Percentiles rank a stretch among this genome's conserved stretches.
These are phyloP conservation scores for Taeniopygia guttata DNA, from an alignment of 2,797 vertebrate species.

Conservation along the genomic window DNA sequence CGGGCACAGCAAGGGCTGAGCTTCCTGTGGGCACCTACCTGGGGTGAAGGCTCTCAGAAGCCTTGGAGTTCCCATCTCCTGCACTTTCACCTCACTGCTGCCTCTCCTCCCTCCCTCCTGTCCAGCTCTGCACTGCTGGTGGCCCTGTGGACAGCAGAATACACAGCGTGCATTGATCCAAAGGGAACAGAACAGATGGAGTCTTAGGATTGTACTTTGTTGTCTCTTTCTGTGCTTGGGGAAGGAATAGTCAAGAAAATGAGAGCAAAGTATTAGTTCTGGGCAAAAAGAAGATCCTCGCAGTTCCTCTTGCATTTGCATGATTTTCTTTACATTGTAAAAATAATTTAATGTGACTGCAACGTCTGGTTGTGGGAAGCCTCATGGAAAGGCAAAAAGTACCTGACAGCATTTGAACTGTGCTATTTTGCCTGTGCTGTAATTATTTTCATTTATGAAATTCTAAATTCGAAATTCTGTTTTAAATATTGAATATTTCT, in stretches of 20 bases:
- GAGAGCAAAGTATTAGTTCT: constrained; percentile 22
- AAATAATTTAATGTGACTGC: constrained; percentile 41
- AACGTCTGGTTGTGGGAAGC: background rate
- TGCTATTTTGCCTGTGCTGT: constrained; percentile 70
- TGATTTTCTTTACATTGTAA: background rate
- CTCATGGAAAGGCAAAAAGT: constrained; percentile 14
- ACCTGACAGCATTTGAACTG: constrained; percentile 42
- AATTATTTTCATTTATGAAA: constrained; percentile 82
- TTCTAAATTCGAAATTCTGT: constrained; percentile 78
- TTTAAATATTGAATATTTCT: constrained; percentile 88
- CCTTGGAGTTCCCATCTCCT: background rate
- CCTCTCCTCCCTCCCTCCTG: background rate
- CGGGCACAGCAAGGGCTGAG: rapidly evolving
- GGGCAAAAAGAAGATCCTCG: background rate
- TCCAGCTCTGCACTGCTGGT: background rate
- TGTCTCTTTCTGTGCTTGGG: constrained; percentile 9
- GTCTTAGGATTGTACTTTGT: background rate
- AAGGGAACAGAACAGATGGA: background rate
- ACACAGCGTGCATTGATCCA: rapidly evolving
- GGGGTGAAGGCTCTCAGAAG: background rate
- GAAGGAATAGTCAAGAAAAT: constrained; percentile 41
- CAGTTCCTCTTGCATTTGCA: background rate
- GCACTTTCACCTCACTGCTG: background rate
- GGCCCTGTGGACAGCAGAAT: rapidly evolving
- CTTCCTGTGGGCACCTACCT: background rate